Conservation (phyloP, 2,797 vertebrate genomes). For the Poecilia wingei region DNA sequence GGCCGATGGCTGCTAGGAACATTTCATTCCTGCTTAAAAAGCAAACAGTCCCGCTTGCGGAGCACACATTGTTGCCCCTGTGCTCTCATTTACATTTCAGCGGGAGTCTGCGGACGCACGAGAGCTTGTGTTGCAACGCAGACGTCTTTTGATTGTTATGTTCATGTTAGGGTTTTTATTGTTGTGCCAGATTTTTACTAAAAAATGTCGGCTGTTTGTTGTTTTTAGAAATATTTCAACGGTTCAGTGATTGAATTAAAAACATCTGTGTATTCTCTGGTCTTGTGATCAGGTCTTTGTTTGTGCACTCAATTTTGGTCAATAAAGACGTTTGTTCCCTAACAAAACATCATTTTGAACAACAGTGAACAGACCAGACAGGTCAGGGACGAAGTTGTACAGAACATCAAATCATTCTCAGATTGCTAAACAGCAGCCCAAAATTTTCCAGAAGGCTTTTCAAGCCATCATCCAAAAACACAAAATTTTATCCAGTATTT, state of each 20-base stretch:
- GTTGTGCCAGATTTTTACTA: not conserved
- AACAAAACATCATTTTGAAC: not conserved
- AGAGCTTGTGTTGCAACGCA: not conserved
- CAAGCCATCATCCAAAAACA: not conserved
- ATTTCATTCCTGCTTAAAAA: constrained; percentile 51
- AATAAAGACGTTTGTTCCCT: not conserved
- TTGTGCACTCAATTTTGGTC: not conserved
- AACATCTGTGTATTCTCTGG: not conserved
- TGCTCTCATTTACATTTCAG: constrained; percentile 27
- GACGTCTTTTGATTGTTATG: not conserved
- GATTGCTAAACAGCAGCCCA: not conserved
- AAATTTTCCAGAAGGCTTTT: not conserved
- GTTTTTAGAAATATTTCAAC: not conserved
- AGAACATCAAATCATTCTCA: not conserved
- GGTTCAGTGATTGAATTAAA: not conserved
- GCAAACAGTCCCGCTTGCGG: constrained; percentile 40
- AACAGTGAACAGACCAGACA: not conserved
- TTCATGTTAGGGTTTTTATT: not conserved
- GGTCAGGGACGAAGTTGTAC: not conserved
- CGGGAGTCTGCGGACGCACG: not conserved
- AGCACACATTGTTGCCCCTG: constrained; percentile 12
- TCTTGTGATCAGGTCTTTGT: not conserved
- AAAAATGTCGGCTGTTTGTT: not conserved
- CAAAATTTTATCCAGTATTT: no score
- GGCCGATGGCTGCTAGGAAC: constrained; percentile 44